A percentile compares a stretch with the other conserved stretches of the same genome.
These are phyloP conservation scores for Dusona sp. DNA, from an alignment of 2,888 invertebrate species.

Conservation along the genomic window DNA sequence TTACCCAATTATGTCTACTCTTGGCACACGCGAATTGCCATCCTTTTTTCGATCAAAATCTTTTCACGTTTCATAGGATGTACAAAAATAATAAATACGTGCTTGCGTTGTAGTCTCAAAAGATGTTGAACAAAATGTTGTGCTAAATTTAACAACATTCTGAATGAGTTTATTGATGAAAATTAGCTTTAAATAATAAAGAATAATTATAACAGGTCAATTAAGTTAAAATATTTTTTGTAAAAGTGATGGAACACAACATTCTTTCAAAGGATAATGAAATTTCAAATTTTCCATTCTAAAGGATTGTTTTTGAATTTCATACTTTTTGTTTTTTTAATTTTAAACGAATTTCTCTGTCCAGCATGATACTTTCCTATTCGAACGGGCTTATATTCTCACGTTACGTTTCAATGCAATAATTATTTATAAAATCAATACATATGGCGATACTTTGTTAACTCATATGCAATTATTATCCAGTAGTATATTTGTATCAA, in stretches of 20 bases:
- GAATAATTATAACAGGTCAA: neutral
- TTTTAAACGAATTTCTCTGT: neutral
- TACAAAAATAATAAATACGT: neutral
- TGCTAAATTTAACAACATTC: neutral
- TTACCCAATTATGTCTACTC: constrained; percentile 62
- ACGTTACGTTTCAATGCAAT: neutral
- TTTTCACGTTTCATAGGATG: constrained; percentile 2
- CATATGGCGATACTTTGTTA: neutral
- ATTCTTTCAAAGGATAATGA: neutral
- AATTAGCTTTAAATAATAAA: neutral
- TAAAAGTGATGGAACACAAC: no score
- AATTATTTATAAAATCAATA: neutral
- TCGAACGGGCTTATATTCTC: neutral
- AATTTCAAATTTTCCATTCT: neutral
- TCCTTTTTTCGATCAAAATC: constrained; percentile 52
- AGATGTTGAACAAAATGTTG: neutral
- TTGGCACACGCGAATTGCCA: constrained; percentile 35
- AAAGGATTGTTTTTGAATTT: neutral
- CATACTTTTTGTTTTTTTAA: neutral
- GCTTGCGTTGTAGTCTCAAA: neutral
- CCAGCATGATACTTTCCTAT: neutral
- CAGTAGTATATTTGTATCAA: neutral
- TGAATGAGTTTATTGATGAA: neutral
- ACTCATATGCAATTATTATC: neutral
- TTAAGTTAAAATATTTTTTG: neutral